Evolutionary conservation across 2,797 vertebrate genomes (phyloP).

Genomic region (Morus bassanus): DNA sequence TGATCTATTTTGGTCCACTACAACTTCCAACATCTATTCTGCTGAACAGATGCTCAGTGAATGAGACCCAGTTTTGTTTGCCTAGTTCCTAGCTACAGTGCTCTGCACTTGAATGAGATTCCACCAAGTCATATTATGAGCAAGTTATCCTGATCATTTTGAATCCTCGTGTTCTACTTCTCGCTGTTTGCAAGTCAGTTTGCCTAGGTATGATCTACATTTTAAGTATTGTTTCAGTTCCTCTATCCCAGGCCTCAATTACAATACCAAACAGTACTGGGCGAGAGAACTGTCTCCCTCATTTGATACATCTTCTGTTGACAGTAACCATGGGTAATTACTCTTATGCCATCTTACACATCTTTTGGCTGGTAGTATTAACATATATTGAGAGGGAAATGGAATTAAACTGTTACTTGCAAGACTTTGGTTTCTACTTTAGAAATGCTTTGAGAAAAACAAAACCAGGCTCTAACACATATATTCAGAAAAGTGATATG

Average conservation of each 20-base stretch:
- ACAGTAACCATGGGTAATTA: neutral
- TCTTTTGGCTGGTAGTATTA: neutral
- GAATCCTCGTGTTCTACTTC: neutral
- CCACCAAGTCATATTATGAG: neutral
- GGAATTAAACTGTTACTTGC: neutral
- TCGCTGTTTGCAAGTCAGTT: neutral
- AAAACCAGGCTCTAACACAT: neutral
- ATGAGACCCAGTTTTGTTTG: neutral
- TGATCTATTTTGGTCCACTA: slow-evolving; percentile 6
- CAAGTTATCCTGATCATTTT: neutral
- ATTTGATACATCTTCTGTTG: neutral
- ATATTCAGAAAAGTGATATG: neutral
- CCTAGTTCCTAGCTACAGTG: neutral
- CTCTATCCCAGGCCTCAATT: neutral
- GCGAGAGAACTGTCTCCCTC: neutral
- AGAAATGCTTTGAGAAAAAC: neutral
- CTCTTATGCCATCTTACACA: neutral
- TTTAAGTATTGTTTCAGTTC: neutral
- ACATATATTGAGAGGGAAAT: neutral
- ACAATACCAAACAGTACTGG: neutral
- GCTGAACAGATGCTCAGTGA: neutral
- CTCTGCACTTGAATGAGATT: neutral
- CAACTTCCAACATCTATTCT: neutral
- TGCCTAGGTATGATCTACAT: neutral
- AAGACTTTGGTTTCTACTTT: neutral